phyloP scores from a whole-genome alignment of 2,888 invertebrate genomes.

The Meiosimyza platycephala region DNA sequence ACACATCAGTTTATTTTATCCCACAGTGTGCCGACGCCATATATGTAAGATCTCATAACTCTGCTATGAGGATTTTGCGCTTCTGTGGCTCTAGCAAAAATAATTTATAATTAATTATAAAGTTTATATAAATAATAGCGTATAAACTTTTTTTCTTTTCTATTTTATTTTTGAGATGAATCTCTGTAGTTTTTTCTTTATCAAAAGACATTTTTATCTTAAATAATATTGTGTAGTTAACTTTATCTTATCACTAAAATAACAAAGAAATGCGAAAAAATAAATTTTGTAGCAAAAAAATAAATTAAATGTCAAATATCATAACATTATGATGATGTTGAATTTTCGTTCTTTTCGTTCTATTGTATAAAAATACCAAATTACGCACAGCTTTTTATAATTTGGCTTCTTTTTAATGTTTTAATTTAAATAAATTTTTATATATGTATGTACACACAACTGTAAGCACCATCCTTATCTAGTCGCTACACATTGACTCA shows the following conservation, averaged over 20 bases:
- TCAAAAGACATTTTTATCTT: background rate
- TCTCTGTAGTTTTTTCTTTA: background rate
- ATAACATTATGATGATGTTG: background rate
- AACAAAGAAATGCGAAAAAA: slow-evolving; percentile 6
- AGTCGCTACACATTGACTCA: background rate
- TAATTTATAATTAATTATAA: too few relatives aligned
- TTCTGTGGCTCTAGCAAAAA: too few relatives aligned
- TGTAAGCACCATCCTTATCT: background rate
- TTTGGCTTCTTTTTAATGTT: too few relatives aligned
- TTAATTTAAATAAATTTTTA: too few relatives aligned
- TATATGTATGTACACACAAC: background rate
- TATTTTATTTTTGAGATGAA: slow-evolving; percentile 6
- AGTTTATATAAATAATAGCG: background rate
- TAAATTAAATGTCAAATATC: background rate
- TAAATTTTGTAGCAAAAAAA: background rate
- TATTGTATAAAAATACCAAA: too few relatives aligned
- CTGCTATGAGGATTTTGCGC: too few relatives aligned
- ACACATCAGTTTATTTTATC: too few relatives aligned
- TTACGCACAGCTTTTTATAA: too few relatives aligned
- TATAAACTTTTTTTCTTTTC: background rate
- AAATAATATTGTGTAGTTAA: background rate
- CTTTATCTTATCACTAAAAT: slow-evolving; percentile 13
- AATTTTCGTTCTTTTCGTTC: background rate
- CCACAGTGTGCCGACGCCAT: too few relatives aligned
- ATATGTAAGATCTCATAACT: too few relatives aligned